Evolutionary conservation across 2,113 vertebrate species (phyloP).

Genomic region (Sitta europaea): DNA sequence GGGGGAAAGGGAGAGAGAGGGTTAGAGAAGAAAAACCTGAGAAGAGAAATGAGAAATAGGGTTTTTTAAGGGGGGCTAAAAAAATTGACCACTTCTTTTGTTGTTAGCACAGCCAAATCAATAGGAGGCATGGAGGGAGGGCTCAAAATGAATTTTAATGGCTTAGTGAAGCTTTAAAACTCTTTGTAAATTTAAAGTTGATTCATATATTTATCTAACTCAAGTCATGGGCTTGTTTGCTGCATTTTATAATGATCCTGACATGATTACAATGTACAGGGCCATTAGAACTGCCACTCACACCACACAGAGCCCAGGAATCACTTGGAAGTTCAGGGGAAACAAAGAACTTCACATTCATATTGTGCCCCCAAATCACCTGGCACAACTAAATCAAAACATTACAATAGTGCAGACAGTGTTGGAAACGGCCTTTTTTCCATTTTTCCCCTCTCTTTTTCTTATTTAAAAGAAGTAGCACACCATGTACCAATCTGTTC

Average conservation of each 20-base stretch:
- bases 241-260: conserved; percentile 61
- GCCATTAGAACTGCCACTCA: conserved; percentile 64
- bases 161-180: neutral
- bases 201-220: conserved; percentile 40
- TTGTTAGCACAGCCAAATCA: conserved; percentile 2
- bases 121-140: neutral
- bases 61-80: neutral
- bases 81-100: neutral
- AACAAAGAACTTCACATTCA: conserved; percentile 58
- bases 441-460: fast-evolving
- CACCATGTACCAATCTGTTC: neutral
- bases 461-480: neutral
- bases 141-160: conserved; percentile 4
- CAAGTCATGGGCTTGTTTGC: conserved; percentile 34
- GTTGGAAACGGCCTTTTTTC: neutral
- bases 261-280: neutral
- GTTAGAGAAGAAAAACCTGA: neutral
- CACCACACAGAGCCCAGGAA: conserved; percentile 54
- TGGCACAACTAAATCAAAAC: conserved; percentile 42
- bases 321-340: conserved; percentile 44
- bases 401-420: conserved; percentile 14
- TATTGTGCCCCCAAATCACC: conserved; percentile 53
- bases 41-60: fast-evolving
- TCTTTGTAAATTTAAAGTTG: conserved; percentile 50
- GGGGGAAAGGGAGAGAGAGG: neutral